phyloP scores from a whole-genome alignment of 2,888 invertebrate species.

The Diarsia rubi region DNA sequence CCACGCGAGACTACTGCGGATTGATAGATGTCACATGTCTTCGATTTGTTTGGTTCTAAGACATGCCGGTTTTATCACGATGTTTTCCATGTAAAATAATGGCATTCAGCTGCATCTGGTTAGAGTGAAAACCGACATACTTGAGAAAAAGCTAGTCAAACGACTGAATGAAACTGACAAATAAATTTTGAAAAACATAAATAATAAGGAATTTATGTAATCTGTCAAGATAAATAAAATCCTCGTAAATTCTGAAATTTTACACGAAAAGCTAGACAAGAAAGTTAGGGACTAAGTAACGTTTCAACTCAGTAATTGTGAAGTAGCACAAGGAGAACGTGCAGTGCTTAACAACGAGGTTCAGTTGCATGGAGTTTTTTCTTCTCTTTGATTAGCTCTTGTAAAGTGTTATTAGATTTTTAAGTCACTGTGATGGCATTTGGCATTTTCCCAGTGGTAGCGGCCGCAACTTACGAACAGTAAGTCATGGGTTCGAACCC shows the following conservation, averaged over 20 bases:
- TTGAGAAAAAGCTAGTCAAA: too few relatives aligned
- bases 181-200: background rate
- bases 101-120: too few relatives aligned
- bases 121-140: too few relatives aligned
- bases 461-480: too few relatives aligned
- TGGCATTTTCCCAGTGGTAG: too few relatives aligned
- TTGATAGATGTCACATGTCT: too few relatives aligned
- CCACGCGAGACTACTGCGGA: too few relatives aligned
- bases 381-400: conserved; percentile 16
- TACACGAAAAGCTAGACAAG: conserved; percentile 9
- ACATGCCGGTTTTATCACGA: too few relatives aligned
- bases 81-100: too few relatives aligned
- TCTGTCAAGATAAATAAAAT: background rate
- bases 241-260: background rate
- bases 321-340: conserved; percentile 41
- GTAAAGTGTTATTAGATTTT: conserved; percentile 16
- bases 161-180: background rate
- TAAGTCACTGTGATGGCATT: background rate
- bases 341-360: conserved; percentile 36
- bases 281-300: conserved; percentile 40
- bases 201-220: background rate
- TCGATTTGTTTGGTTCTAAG: too few relatives aligned
- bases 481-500: too few relatives aligned
- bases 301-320: conserved; percentile 30
- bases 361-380: conserved; percentile 29